Evolutionary conservation across 2,888 invertebrate genomes (phyloP), one percentile per base, ranked within the genome.

Genomic region (Maniola hyperantus): DNA sequence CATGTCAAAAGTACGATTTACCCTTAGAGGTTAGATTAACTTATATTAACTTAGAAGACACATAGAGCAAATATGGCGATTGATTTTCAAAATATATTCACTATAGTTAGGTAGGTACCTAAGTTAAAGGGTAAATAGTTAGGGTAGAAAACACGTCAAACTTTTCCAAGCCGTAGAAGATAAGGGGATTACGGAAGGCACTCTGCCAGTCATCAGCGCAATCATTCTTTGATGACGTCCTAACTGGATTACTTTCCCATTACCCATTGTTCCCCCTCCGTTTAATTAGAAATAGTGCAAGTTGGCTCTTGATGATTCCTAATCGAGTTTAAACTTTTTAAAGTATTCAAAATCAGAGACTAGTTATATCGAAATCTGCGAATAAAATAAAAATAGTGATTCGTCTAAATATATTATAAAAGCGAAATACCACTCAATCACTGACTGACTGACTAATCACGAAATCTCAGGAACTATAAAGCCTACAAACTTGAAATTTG

Each of bases 201-300:
- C 77, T 78, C 81, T 77, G 76, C 77, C 73, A 81, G 85, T 89
- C 88, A 89, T 87, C 86, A 83, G 73, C 70, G 77, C 82, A 83
- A 87, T 87, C 87, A 85, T 87, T 66, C 65, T 54, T 68, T 69
- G 73, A 72, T 74, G 72, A 73, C 72, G 69, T 42, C 42, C 64
- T 74, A 74, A 74, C 69, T 66, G 58, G 71, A 74, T 74, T 74
- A 73, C 66, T 46, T 65, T 66, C 71, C 74, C 68, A 73, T 74
- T 71, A 70, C 69, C 64, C 65, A 71, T 72, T 67, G 68, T 71
- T 70, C 69, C 72, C 71, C 74, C 70, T 68, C 66, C 59, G 63
- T 39, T 68, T 72, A 67, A 73, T 73, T 71, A 68, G 64, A 71
- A 73, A 73, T 74, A 72, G 71, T 72, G 73, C 58, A 71, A 69